These are phyloP conservation scores for Euclidia mi DNA, from an alignment of 2,888 invertebrate species.

Conservation along the genomic window DNA sequence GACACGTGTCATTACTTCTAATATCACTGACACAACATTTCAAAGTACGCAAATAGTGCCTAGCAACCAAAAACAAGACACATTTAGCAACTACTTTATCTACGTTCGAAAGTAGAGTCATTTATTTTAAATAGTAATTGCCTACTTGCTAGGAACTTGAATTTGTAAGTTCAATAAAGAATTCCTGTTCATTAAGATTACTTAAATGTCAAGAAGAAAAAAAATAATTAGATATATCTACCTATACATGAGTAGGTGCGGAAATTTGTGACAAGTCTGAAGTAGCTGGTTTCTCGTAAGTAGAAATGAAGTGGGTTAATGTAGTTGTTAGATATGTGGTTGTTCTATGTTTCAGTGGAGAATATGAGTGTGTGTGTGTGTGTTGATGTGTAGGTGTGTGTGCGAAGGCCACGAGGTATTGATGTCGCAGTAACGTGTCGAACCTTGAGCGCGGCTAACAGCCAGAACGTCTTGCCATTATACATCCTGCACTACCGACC, in stretches of 20 bases:
- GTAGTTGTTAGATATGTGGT: slow-evolving; percentile 21
- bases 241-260: background rate
- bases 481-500: slow-evolving; percentile 29
- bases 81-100: slow-evolving; percentile 2
- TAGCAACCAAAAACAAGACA: background rate
- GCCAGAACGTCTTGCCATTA: slow-evolving; percentile 34
- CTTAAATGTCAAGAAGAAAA: slow-evolving; percentile 14
- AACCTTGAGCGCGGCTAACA: slow-evolving; percentile 44
- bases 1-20: slow-evolving; percentile 22
- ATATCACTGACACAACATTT: slow-evolving; percentile 10
- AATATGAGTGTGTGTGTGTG: slow-evolving; percentile 27
- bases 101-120: slow-evolving; percentile 11
- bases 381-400: slow-evolving; percentile 42
- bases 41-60: slow-evolving; percentile 2
- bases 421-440: slow-evolving; percentile 29
- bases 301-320: slow-evolving; percentile 31
- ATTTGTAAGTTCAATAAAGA: slow-evolving; percentile 22
- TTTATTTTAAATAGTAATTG: slow-evolving; percentile 41
- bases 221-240: background rate
- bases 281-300: slow-evolving; percentile 6
- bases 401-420: slow-evolving; percentile 42
- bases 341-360: slow-evolving; percentile 23
- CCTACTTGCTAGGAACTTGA: slow-evolving; percentile 16
- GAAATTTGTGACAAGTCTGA: slow-evolving; percentile 9
- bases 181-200: slow-evolving; percentile 24